Evolutionary conservation across 2,113 vertebrate genomes (phyloP).

Genomic region (Phocoena phocoena): DNA sequence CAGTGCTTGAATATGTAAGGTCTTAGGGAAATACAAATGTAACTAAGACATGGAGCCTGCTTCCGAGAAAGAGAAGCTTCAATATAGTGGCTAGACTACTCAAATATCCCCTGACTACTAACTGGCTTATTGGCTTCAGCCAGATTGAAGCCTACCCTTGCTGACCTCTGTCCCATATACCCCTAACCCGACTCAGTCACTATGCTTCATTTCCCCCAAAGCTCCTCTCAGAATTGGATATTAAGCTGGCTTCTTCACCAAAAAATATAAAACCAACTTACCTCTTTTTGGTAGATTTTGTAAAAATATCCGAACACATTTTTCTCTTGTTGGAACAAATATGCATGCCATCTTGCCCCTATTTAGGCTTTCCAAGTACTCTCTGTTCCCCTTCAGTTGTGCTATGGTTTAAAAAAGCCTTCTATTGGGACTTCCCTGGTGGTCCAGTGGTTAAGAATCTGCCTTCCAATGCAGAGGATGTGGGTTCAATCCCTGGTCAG

Average conservation of each 20-base stretch:
- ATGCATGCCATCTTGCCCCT: background rate
- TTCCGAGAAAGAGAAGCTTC: background rate
- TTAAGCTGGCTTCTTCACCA: slow-evolving; percentile 10
- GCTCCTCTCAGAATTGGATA: background rate
- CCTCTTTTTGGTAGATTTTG: background rate
- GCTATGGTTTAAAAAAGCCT: background rate
- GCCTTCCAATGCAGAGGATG: too few species aligned
- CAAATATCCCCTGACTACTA: background rate
- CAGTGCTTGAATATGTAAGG: background rate
- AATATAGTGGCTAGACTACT: background rate
- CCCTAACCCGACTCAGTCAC: background rate
- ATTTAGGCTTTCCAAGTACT: slow-evolving; percentile 25
- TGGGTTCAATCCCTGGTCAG: too few species aligned
- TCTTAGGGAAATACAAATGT: background rate
- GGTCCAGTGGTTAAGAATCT: too few species aligned
- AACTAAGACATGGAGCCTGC: background rate
- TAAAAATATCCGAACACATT: background rate
- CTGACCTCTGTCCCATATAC: background rate
- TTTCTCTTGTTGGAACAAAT: slow-evolving; percentile 11
- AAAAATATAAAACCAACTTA: background rate
- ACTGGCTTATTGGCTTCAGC: background rate
- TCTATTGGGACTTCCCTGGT: too few species aligned
- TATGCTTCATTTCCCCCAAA: background rate
- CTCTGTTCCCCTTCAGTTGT: background rate
- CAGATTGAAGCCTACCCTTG: background rate